A percentile compares a stretch with the other conserved stretches of the same genome.
Evolutionary conservation across 2,888 invertebrate genomes (phyloP).

Genomic region (Cactoblastis cactorum): DNA sequence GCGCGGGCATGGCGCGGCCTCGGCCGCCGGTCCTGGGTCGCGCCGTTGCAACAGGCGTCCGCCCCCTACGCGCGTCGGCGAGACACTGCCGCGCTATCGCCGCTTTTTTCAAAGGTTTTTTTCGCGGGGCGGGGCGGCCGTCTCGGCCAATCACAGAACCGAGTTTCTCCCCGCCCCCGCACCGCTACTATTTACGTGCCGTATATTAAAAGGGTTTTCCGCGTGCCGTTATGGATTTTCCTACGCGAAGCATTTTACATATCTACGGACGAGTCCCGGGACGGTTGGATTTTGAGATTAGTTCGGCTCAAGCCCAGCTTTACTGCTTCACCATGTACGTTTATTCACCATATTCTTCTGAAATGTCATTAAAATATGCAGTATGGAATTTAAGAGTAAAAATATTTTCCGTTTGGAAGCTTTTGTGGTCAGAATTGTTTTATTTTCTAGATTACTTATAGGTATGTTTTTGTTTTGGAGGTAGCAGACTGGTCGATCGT

Average conservation of each 20-base stretch:
- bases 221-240: conserved; percentile 78
- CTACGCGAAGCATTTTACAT: conserved; percentile 62
- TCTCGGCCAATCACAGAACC: conserved; percentile 53
- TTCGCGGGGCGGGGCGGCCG: conserved; percentile 64
- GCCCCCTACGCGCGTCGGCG: conserved; percentile 65
- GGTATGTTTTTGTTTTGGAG: neutral
- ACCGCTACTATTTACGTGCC: conserved; percentile 69
- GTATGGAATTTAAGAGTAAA: neutral
- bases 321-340: conserved; percentile 9
- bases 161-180: conserved; percentile 30
- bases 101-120: conserved; percentile 64
- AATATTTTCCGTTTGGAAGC: neutral
- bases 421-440: neutral
- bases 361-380: neutral
- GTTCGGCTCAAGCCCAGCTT: neutral
- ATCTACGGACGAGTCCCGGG: conserved; percentile 32
- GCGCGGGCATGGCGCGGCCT: conserved; percentile 82
- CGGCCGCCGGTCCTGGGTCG: conserved; percentile 76
- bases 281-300: conserved; percentile 10
- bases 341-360: neutral
- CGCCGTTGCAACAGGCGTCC: conserved; percentile 66
- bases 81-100: conserved; percentile 66
- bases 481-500: neutral
- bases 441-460: neutral
- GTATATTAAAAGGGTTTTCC: conserved; percentile 80